Base-by-base conservation (phyloP, 2,888 invertebrate species). In the Ennomos erosarius region DNA sequence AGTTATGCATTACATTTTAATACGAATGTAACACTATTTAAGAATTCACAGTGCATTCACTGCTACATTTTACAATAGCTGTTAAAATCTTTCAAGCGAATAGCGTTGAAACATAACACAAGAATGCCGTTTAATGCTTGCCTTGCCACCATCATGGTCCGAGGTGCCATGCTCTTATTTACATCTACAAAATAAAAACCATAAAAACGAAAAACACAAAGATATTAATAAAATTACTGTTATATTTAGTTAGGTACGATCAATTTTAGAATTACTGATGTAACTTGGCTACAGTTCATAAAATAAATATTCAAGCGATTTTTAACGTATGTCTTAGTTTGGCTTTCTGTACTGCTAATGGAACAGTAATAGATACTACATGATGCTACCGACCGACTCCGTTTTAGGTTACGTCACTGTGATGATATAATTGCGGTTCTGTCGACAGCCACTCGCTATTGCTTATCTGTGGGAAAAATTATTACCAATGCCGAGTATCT, bases 41-140 rank as follows among this genome's bases (percentile, higher is more conserved):
- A 53, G 65, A 55, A 63, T 70, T 63, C 46, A 57, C 49, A 59
- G 54, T 68, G 67, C 69, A 61, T 65, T 69, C 61, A 67, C 66
- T 73, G 74, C 68, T 73, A 73, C 68, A 71, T 73, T 73, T 71
- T 74, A 71, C 69, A 66, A 71, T 68, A 55, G 73, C 70, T 71
- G 73, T 82, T 79, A 85, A 84, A 81, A 61, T 73, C 71, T 64
- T 65, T 71, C 70, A 79, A 78, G 78, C 85, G 83, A 76, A 75
- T 79, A 85, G 76, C 76, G 79, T 69, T 76, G 69, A 75, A 76
- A 76, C 71, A 75, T 71, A 73, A 58, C 68, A n/a, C 11, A 45
- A 40, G 50, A 62, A 49, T 56, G 53, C 49, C 26, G 26, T 26
- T 26, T 26, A 26, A 26, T 26, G 26, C 26, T 26, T 26, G 26